Base-by-base conservation (phyloP, 2,797 vertebrate genomes). In the Scarus forsteni region DNA sequence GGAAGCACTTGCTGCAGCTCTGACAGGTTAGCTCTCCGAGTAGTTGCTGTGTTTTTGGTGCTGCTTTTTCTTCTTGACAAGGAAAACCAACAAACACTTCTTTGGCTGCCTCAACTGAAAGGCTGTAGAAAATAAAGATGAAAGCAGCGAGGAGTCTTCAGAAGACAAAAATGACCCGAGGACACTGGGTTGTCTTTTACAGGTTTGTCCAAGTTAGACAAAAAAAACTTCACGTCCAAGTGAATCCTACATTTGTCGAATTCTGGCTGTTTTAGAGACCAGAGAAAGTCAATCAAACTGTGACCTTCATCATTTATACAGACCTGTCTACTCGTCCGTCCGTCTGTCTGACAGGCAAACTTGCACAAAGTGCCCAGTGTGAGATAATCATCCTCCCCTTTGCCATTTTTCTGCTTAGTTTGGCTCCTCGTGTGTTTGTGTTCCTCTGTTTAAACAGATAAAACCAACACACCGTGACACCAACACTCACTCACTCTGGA, bases 191-290 rank as follows among this genome's bases (percentile, higher is more conserved):
- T 54, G 16, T 7, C 27, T 65, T 45, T 66, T 45, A 42, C 10
- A 51, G 52, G 38, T 39, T 39, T 39, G 38, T 39, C 9, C 9
- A 39, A 39, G 9, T 39, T 7, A 39, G 7, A 7, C 38, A 39
- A 7, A 2, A 7, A 2, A 3, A 39, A 39, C 38, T 39, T 39
- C 38, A 39, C 1, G 7, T 39, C 9, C 38, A 39, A 39, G 80
- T 88, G 64, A 44, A 88, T 89, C 83, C 88, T 86, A 84, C 75
- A 85, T 81, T 52, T 60, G 1, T n/a, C 36, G 56, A 43, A 48
- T 66, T 81, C 70, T 7, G 16, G 45, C 55, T 49, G 56, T 63
- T 59, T 63, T 36, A 16, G 40, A 39, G 54, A 50, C 40, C 60
- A 54, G 36, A 58, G 66, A 45, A 77, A 66, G 66, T 57, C 38